Percentiles rank a stretch among this genome's conserved stretches.
These are phyloP conservation scores for Drosophila kanekoi DNA, from an alignment of 2,888 invertebrate species.

Conservation along the genomic window DNA sequence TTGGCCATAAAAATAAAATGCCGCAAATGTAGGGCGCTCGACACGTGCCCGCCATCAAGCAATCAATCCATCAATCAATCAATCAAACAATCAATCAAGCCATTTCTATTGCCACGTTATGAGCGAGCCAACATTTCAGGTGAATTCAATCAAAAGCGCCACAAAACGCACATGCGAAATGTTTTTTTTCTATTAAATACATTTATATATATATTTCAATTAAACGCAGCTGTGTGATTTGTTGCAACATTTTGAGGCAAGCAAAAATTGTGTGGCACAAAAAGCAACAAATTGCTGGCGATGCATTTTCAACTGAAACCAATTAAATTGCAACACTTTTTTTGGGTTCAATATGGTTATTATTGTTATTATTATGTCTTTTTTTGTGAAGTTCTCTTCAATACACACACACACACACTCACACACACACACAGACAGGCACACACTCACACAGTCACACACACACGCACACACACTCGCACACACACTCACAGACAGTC, in stretches of 20 bases:
- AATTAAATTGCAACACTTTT: conserved; percentile 50
- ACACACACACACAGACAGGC: no score
- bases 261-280: conserved; percentile 4
- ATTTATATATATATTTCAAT: conserved; percentile 36
- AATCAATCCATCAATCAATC: conserved; percentile 45
- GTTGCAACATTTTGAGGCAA: conserved; percentile 12
- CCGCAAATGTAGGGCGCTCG: conserved; percentile 8
- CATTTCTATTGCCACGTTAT: conserved; percentile 52
- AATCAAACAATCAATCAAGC: conserved; percentile 51
- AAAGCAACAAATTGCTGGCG: conserved; percentile 23
- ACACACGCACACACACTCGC: conserved; percentile 14
- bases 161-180: conserved; percentile 19
- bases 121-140: conserved; percentile 41
- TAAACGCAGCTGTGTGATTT: conserved; percentile 51
- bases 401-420: conserved; percentile 17
- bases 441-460: not conserved
- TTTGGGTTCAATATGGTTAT: not conserved
- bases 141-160: conserved; percentile 62
- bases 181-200: conserved; percentile 2
- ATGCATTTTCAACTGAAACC: conserved; percentile 41
- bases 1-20: conserved; percentile 38
- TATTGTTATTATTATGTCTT: not conserved
- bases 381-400: conserved; percentile 14
- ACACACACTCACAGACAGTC: conserved; percentile 10
- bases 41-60: conserved; percentile 26